phyloP scores from a whole-genome alignment of 2,888 invertebrate genomes.

The Cataglyphis livida region DNA sequence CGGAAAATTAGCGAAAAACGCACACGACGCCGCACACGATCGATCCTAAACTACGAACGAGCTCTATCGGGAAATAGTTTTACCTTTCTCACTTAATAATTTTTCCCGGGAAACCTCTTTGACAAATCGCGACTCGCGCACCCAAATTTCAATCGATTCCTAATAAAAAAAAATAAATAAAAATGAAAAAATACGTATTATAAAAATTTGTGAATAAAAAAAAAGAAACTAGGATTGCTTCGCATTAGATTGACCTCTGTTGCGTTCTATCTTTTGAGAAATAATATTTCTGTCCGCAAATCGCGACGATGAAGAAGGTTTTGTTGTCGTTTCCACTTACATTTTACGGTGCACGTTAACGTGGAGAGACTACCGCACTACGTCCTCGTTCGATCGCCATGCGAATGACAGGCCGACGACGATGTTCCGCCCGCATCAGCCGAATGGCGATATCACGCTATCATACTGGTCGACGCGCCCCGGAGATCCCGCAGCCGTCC shows the following conservation, averaged over 20 bases:
- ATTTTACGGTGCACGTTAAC: constrained; percentile 15
- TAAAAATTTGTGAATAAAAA: background rate
- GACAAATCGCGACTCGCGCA: background rate
- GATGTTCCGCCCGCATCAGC: constrained; percentile 68
- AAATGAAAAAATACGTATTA: background rate
- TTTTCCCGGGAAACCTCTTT: background rate
- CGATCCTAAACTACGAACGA: constrained; percentile 20
- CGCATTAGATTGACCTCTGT: background rate
- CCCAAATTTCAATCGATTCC: background rate
- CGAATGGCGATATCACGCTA: constrained; percentile 71
- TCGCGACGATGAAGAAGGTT: background rate
- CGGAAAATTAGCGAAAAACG: background rate
- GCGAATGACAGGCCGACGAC: constrained; percentile 4
- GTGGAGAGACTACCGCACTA: constrained; percentile 13
- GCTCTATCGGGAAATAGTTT: background rate
- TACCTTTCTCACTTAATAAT: background rate
- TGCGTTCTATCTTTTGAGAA: background rate
- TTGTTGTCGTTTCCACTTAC: constrained; percentile 12
- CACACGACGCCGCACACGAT: constrained; percentile 3
- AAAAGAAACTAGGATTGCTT: background rate
- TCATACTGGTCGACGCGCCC: constrained; percentile 60
- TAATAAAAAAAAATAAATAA: background rate
- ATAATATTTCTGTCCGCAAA: background rate
- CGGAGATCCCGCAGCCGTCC: constrained; percentile 25
- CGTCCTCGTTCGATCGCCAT: constrained; percentile 20